Evolutionary conservation across 2,113 vertebrate genomes (phyloP).

Genomic region (Hypanus sabinus): DNA sequence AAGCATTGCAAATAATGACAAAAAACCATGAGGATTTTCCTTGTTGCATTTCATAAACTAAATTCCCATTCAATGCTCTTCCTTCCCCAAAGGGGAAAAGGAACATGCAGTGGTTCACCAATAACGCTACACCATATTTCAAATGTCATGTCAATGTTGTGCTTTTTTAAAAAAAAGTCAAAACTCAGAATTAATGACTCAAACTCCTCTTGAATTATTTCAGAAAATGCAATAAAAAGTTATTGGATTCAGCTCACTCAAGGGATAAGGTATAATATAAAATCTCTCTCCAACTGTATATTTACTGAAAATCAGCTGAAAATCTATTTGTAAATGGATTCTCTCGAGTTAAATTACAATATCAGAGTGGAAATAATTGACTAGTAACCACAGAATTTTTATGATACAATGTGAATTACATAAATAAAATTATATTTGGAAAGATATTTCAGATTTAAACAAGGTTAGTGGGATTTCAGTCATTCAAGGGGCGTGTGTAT

Average conservation of each 20-base stretch:
- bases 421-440: not conserved
- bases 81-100: no score
- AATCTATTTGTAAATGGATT: constrained; percentile 27
- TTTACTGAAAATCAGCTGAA: constrained; percentile 17
- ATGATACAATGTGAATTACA: constrained; percentile 7
- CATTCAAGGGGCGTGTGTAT: not conserved
- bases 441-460: constrained; percentile 16
- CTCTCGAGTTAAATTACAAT: constrained; percentile 2
- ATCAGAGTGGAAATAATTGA: constrained; percentile 13
- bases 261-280: constrained; percentile 1
- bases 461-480: not conserved
- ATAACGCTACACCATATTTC: not conserved
- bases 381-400: constrained; percentile 14
- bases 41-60: not conserved
- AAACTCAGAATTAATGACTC: not conserved
- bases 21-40: not conserved
- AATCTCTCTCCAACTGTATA: not conserved
- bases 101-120: not conserved
- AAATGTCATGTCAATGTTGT: not conserved
- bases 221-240: constrained; percentile 32
- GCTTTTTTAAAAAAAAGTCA: no score
- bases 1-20: not conserved
- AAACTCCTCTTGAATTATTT: not conserved
- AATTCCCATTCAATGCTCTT: not conserved
- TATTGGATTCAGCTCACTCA: constrained; percentile 23